Base-by-base conservation (phyloP, 2,113 vertebrate genomes). In the Crotalus horridus region DNA sequence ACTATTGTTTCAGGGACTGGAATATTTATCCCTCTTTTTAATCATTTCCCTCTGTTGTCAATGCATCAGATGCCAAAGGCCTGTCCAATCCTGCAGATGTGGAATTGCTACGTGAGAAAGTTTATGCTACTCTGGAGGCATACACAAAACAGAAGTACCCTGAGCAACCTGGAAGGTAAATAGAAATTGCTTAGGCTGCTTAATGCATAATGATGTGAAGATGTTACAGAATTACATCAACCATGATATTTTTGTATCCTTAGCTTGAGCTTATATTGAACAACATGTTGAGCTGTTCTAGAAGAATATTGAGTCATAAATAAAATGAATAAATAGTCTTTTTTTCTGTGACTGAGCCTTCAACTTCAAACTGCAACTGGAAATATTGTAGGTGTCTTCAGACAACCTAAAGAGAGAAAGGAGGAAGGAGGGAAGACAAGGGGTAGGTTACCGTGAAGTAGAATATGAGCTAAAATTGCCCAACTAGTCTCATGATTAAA, bases 131-230 rank as follows among this genome's bases (percentile, higher is more conserved):
- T 0, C 96, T 99, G 64, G 99, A 99, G 96, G 98, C 98, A n/a
- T 99, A 99, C 95, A 99, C 99, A 0, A 99, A 99, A 97, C 99
- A 99, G 95, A 99, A 99, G 95, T 99, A 99, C 93, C 99, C 99
- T 0, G 98, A 99, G 88, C 99, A 99, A 94, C 99, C 99, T 0
- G 99, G 99, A 96, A 98, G 99, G 99, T 99, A 97, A 96, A 97
- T 15, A 69, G 39, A n/a, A 69, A 81, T 24, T 8, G 88, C 21
- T 11, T 33, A 6, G 39, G 48, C 23, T 15, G 23, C 39, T 87
- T 87, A 87, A 51, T 51, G 46, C 24, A 24, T 87, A 48, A 51
- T 26, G 43, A 26, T 26, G 46, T 87, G 17, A 13, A 33, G 24
- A 53, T 48, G 24, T 53, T 87, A 15, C 11, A 53, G 48, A 87